These are phyloP conservation scores for Chunga burmeisteri DNA, from an alignment of 2,113 vertebrate genomes.

Conservation along the genomic window DNA sequence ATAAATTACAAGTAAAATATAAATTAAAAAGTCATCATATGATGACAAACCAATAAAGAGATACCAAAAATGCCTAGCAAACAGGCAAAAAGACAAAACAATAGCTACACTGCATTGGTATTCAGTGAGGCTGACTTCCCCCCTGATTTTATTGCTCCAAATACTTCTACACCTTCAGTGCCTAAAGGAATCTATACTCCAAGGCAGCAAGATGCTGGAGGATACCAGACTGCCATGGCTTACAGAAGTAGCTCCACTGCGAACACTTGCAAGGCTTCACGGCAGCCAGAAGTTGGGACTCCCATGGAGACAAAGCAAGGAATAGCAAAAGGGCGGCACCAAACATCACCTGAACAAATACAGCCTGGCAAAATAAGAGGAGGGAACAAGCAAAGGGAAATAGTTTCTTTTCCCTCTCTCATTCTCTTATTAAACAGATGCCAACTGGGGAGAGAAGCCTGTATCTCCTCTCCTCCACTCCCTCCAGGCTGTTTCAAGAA, in stretches of 20 bases:
- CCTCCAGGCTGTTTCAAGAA: background rate
- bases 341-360: background rate
- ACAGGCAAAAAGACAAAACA: background rate
- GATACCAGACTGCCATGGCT: background rate
- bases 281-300: background rate
- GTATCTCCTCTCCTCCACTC: background rate
- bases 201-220: background rate
- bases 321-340: background rate
- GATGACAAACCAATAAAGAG: background rate
- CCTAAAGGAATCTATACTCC: background rate
- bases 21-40: background rate
- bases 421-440: background rate
- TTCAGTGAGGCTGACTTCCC: background rate
- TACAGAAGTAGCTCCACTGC: background rate
- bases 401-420: background rate
- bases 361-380: background rate
- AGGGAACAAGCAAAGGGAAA: background rate
- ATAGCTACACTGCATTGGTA: background rate
- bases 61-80: background rate
- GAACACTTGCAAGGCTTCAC: background rate
- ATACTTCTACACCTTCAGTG: background rate
- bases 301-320: background rate
- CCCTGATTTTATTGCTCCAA: background rate
- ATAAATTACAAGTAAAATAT: background rate
- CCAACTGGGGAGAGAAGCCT: background rate